Conservation (phyloP, 2,113 vertebrate genomes). For the Phocoena phocoena region DNA sequence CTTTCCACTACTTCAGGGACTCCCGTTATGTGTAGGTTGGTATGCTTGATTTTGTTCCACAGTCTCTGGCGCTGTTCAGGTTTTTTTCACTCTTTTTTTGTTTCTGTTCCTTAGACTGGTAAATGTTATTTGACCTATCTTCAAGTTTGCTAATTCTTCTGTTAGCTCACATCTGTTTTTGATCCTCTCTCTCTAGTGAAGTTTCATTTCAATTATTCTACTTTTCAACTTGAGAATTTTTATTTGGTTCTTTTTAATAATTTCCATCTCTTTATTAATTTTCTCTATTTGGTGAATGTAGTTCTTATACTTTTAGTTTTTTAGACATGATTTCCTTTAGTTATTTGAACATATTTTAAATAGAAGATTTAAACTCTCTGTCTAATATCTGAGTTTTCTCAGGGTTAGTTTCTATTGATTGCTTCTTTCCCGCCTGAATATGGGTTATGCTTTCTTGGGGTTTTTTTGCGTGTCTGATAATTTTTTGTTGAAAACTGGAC, state of each 20-base stretch:
- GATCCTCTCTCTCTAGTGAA: not conserved
- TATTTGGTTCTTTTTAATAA: constrained; percentile 7
- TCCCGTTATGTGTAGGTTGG: not conserved
- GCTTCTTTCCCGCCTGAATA: not conserved
- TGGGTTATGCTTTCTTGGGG: not conserved
- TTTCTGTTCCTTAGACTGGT: not conserved
- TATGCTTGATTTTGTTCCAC: not conserved
- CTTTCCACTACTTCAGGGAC: not conserved
- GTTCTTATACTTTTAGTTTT: not conserved
- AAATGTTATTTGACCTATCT: not conserved
- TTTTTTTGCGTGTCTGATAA: not conserved
- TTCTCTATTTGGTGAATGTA: not conserved
- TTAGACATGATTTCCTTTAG: not conserved
- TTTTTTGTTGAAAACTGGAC: not conserved
- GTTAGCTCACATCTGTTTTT: not conserved
- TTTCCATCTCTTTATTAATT: not conserved
- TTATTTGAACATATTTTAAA: constrained; percentile 16
- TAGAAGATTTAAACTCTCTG: not conserved
- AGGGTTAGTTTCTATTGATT: not conserved
- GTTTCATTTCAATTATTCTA: not conserved
- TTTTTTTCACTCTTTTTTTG: not conserved
- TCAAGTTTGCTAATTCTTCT: not conserved
- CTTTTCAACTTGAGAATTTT: constrained; percentile 4
- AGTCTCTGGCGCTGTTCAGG: not conserved
- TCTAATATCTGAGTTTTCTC: not conserved